phyloP scores from a whole-genome alignment of 2,113 vertebrate genomes.

The Herpetotheres cachinnans region DNA sequence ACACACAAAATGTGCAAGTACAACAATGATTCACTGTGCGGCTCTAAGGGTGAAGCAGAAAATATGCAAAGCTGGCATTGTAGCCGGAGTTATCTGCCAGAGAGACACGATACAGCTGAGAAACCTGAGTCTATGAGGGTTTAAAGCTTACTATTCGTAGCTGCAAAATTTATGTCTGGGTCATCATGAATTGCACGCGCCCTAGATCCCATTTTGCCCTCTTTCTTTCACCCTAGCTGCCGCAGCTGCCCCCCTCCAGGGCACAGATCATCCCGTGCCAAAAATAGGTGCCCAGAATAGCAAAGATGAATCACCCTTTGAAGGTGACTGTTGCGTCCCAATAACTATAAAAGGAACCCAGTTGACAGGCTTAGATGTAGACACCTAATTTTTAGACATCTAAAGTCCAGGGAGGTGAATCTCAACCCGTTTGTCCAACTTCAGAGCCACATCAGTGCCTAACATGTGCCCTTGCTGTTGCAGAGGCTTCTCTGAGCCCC shows the following conservation, averaged over 20 bases:
- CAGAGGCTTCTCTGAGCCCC: background rate
- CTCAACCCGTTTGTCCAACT: background rate
- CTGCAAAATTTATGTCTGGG: background rate
- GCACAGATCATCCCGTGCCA: background rate
- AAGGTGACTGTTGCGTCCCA: conserved; percentile 33
- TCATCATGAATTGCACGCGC: background rate
- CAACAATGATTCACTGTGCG: background rate
- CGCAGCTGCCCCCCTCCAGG: background rate
- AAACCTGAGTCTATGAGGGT: background rate
- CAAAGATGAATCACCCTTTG: background rate
- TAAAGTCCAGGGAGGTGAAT: background rate
- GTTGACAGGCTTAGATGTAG: background rate
- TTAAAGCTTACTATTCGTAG: background rate
- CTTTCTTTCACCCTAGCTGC: background rate
- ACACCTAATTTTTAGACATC: background rate
- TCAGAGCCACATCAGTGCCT: background rate
- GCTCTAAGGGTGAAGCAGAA: conserved; percentile 3
- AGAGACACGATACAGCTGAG: background rate
- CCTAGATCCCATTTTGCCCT: conserved; percentile 1
- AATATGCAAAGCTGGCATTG: conserved; percentile 4
- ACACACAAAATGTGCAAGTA: background rate
- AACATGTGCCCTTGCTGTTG: background rate
- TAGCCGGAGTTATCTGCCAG: conserved; percentile 2
- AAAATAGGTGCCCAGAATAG: conserved; percentile 37
- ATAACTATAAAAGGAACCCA: background rate